A percentile compares a stretch with the other conserved stretches of the same genome.
Conservation (phyloP, 2,113 vertebrate genomes). For the Aegypius monachus region DNA sequence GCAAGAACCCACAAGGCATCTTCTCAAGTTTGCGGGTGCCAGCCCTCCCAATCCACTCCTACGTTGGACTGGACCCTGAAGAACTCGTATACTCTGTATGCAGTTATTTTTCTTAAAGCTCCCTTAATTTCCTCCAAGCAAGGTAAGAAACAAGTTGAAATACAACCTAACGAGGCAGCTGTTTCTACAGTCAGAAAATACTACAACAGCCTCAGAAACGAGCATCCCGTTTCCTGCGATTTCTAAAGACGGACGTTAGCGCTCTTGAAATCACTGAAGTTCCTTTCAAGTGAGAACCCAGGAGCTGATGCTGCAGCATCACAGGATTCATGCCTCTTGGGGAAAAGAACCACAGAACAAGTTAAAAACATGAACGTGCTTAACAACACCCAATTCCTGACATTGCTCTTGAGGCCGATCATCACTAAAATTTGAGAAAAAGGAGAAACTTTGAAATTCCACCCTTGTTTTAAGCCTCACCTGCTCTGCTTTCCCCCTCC, state of each 20-base stretch:
- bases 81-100: fast-evolving
- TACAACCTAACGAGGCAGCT: not conserved
- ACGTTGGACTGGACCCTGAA: fast-evolving
- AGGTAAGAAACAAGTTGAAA: not conserved
- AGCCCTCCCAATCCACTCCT: not conserved
- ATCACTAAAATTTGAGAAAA: not conserved
- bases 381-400: fast-evolving
- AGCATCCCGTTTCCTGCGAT: not conserved
- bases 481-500: not conserved
- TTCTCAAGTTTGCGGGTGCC: fast-evolving
- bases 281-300: not conserved
- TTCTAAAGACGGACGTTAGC: not conserved
- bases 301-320: not conserved
- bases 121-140: not conserved
- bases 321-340: not conserved
- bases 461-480: not conserved
- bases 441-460: not conserved
- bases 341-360: not conserved
- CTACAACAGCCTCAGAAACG: fast-evolving
- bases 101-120: not conserved
- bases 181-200: not conserved
- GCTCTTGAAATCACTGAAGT: not conserved
- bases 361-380: not conserved
- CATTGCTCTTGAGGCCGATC: fast-evolving
- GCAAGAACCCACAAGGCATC: not conserved